Evolutionary conservation across 2,797 vertebrate genomes (phyloP).

Genomic region (Microtus obscurus): DNA sequence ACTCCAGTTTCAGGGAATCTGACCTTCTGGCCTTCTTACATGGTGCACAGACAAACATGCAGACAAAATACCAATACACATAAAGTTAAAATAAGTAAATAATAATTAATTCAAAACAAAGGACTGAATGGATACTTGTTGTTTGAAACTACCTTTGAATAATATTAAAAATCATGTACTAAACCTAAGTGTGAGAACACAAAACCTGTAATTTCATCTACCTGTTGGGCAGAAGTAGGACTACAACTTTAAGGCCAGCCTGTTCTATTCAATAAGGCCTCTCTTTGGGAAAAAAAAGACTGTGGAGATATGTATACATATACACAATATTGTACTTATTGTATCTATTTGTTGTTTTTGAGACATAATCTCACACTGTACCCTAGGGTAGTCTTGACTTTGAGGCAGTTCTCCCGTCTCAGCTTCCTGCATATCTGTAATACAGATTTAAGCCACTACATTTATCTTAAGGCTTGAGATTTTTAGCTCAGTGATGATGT

Average conservation of each 20-base stretch:
- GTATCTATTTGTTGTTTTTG: neutral
- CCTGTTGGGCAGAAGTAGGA: neutral
- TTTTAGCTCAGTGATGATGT: constrained; percentile 12
- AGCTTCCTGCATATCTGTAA: neutral
- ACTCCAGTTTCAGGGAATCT: neutral
- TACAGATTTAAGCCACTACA: neutral
- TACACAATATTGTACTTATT: neutral
- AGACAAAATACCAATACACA: neutral
- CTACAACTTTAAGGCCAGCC: neutral
- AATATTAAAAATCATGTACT: neutral
- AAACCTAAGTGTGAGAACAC: neutral
- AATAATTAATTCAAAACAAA: neutral
- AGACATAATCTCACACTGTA: neutral
- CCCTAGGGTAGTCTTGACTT: neutral
- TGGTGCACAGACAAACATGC: neutral
- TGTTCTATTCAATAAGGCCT: neutral
- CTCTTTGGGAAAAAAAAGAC: neutral
- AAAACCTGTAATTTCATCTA: neutral
- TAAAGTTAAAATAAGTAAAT: neutral
- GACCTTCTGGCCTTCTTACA: neutral
- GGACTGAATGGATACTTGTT: neutral
- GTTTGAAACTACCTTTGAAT: constrained; percentile 17
- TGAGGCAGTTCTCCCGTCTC: neutral
- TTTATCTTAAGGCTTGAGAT: neutral
- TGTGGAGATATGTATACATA: neutral